Conservation (phyloP, 2,888 invertebrate genomes). For the Ochropleura leucogaster region DNA sequence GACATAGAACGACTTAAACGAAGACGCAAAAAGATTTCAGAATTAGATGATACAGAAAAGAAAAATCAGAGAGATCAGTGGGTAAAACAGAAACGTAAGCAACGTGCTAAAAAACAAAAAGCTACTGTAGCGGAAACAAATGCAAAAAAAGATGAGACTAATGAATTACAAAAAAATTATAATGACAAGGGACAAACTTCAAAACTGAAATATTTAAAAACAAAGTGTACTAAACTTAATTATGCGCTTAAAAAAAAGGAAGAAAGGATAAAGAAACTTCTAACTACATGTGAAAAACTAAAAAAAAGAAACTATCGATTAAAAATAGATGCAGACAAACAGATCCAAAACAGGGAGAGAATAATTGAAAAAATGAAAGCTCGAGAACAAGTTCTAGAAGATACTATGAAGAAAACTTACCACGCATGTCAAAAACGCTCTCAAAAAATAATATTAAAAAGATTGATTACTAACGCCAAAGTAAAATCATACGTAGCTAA, state of each 20-base stretch:
- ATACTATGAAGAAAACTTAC: no score
- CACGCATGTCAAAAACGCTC: background rate
- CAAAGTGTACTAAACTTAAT: constrained; percentile 7
- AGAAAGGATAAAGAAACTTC: no score
- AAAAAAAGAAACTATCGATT: no score
- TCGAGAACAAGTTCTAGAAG: no score
- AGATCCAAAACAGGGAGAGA: no score
- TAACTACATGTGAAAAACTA: no score
- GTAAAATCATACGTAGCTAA: constrained; percentile 3
- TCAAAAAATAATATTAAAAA: constrained; percentile 3
- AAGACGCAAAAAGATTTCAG: constrained; percentile 6
- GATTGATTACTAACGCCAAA: background rate
- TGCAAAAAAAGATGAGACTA: constrained; percentile 9
- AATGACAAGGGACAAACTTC: constrained; percentile 3
- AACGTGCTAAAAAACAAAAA: constrained; percentile 13
- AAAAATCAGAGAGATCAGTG: constrained; percentile 15
- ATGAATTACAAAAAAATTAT: constrained; percentile 7
- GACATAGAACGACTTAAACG: constrained; percentile 1
- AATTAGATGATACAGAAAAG: constrained; percentile 5
- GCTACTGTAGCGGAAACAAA: constrained; percentile 1
- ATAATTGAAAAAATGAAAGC: no score
- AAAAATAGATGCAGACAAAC: no score
- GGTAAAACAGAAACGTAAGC: constrained; percentile 8
- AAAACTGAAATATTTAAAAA: constrained; percentile 12
- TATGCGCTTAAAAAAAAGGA: no score